Conservation (phyloP, 2,797 vertebrate species). For the Oreochromis mossambicus region DNA sequence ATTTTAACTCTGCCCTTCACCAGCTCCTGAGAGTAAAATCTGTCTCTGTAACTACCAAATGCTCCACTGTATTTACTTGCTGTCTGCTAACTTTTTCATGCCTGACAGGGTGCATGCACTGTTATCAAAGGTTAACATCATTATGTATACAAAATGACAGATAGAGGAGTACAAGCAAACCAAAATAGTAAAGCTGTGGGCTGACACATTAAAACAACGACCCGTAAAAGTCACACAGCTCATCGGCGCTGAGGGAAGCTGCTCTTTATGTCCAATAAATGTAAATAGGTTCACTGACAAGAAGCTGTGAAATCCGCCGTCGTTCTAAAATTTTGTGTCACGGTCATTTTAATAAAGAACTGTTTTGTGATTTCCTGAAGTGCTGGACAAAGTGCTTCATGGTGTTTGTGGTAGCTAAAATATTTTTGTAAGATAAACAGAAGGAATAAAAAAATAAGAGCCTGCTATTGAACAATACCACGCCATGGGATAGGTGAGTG, state of each 20-base stretch:
- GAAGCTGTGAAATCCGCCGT: neutral
- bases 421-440: neutral
- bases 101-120: neutral
- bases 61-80: neutral
- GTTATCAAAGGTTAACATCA: neutral
- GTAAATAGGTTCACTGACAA: neutral
- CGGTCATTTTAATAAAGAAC: neutral
- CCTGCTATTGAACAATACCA: neutral
- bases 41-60: neutral
- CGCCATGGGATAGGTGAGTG: neutral
- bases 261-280: neutral
- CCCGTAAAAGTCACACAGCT: neutral
- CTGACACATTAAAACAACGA: neutral
- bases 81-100: neutral
- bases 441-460: neutral
- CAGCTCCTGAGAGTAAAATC: neutral
- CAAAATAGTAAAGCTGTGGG: neutral
- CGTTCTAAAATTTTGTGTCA: neutral
- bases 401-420: neutral
- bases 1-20: neutral
- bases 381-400: fast-evolving
- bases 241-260: neutral
- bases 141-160: neutral
- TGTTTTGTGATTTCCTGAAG: neutral
- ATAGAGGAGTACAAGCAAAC: neutral